Evolutionary conservation across 2,888 invertebrate species (phyloP).

Genomic region (Agonopterix heracliana): DNA sequence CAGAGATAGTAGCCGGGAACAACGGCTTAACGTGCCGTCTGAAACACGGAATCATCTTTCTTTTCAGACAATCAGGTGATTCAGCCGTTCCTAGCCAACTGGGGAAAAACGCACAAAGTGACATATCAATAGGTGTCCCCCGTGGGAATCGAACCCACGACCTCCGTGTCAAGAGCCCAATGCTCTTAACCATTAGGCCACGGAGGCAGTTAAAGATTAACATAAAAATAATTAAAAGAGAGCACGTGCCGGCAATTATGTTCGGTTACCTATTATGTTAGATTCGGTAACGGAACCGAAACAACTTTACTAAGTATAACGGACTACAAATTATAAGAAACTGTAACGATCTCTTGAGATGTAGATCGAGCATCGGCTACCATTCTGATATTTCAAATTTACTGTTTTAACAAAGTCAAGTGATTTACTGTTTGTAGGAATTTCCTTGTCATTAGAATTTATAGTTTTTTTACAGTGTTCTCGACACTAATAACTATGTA

Average conservation of each 20-base stretch:
- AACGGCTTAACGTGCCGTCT: no score
- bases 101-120: no score
- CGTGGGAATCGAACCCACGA: no score
- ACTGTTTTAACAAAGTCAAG: neutral
- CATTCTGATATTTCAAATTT: neutral
- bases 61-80: no score
- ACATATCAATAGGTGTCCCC: no score
- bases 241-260: conserved; percentile 15
- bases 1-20: no score
- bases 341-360: conserved; percentile 5
- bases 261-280: conserved; percentile 3
- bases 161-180: no score
- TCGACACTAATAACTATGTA: neutral
- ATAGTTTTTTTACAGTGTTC: neutral
- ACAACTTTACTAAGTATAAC: conserved; percentile 2
- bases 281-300: conserved; percentile 7
- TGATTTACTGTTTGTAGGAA: neutral
- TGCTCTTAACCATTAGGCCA: no score
- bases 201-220: conserved; percentile 4
- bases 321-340: conserved; percentile 11
- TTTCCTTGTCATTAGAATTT: neutral
- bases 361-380: conserved; percentile 1
- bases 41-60: no score
- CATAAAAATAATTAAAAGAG: conserved; percentile 7
- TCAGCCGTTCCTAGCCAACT: no score